phyloP scores from a whole-genome alignment of 92 coral and sea anemone species.

The Blastomussa wellsi region DNA sequence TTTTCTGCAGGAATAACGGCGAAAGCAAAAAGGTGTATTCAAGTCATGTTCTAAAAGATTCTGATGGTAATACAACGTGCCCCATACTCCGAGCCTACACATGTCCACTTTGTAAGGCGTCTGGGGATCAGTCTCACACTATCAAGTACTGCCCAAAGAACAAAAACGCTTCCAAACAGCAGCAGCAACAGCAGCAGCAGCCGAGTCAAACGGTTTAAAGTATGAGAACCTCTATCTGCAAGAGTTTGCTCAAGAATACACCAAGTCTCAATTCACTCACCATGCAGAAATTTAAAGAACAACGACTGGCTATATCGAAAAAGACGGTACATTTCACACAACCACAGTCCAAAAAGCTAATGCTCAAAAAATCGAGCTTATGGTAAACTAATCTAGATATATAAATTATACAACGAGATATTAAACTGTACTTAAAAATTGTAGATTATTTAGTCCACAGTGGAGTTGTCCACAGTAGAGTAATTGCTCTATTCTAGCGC shows the following conservation, averaged over 20 bases:
- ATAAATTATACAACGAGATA: conserved; percentile 32
- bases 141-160: conserved; percentile 99
- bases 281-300: not conserved
- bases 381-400: conserved; percentile 41
- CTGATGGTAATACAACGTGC: conserved; percentile 94
- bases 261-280: not conserved
- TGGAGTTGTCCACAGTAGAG: not conserved
- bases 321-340: not conserved
- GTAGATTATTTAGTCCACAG: conserved; percentile 6
- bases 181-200: conserved; percentile 45
- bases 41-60: conserved; percentile 93
- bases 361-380: conserved; percentile 19
- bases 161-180: conserved; percentile 80
- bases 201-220: conserved; percentile 49
- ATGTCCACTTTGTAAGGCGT: conserved; percentile 96
- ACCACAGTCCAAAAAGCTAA: conserved; percentile 14
- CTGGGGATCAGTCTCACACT: conserved; percentile 96
- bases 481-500: not conserved
- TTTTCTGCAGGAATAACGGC: conserved; percentile 98
- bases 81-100: conserved; percentile 98
- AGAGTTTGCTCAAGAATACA: not conserved
- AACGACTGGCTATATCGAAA: not conserved
- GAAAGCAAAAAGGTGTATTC: conserved; percentile 98
- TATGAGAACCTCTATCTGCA: not conserved
- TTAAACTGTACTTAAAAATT: conserved; percentile 31